Percentiles rank a stretch among this genome's conserved stretches.
phyloP scores from a whole-genome alignment of 2,888 invertebrate genomes.

The Scaeva pyrastri region DNA sequence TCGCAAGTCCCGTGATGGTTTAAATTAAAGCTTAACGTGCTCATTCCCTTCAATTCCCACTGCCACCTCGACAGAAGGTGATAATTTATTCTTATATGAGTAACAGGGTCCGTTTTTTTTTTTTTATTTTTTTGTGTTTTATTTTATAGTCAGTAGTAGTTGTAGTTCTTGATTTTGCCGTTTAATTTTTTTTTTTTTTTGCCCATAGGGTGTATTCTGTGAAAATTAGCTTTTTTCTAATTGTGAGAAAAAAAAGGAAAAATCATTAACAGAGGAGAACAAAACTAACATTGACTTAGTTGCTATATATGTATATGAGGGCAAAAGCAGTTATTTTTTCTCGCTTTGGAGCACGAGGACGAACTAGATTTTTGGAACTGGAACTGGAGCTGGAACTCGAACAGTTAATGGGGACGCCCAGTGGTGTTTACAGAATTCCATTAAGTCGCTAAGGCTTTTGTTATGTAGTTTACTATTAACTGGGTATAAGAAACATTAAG shows the following conservation, averaged over 20 bases:
- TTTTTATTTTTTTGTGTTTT: too few relatives aligned
- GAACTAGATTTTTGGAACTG: too few relatives aligned
- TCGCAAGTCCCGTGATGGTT: conserved; percentile 36
- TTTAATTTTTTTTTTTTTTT: neutral
- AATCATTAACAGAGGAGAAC: conserved; percentile 9
- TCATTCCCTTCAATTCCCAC: conserved; percentile 35
- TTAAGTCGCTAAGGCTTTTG: conserved; percentile 55
- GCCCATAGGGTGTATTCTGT: conserved; percentile 62
- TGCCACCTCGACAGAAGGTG: conserved; percentile 42
- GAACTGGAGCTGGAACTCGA: neutral
- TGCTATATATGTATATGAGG: conserved; percentile 1
- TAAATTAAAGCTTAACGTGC: conserved; percentile 42
- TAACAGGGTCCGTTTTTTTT: conserved; percentile 46
- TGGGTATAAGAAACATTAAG: conserved; percentile 5
- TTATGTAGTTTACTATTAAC: conserved; percentile 9
- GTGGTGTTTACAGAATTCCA: conserved; percentile 67
- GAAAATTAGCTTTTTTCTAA: conserved; percentile 53
- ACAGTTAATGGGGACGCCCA: conserved; percentile 63
- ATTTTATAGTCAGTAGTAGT: conserved; percentile 19
- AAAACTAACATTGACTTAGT: conserved; percentile 58
- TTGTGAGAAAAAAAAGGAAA: neutral
- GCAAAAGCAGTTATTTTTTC: conserved; percentile 30
- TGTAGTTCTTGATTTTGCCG: conserved; percentile 23
- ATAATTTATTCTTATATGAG: conserved; percentile 68
- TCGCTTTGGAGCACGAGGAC: too few relatives aligned